Evolutionary conservation across 2,888 invertebrate genomes (phyloP), one percentile per base, ranked within the genome.

Genomic region (Ornithoptera priamus): DNA sequence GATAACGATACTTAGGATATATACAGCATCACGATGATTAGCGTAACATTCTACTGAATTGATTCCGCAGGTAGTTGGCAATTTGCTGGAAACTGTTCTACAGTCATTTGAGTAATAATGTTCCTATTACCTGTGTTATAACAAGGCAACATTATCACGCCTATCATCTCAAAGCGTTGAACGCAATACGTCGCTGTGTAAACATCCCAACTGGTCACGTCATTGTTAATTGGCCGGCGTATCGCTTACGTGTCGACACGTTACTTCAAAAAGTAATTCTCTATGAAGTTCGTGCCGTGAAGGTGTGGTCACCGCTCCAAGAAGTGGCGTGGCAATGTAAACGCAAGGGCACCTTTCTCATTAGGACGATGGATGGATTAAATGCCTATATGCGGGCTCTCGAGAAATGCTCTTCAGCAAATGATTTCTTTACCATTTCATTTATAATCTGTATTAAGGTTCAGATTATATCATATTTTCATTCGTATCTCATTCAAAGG

Each of bases 351-450:
- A 66, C 36, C 30, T 53, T 60, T 66, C 66, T 66, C 66, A 61
- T 66, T 66, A 66, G 60, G 24, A 60, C 60, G 50, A 24, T 50
- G 60, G 66, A 66, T 66, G 66, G 60, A 66, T 66, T 50, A 61
- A 66, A 66, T 5, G 50, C 60, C 46, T 42, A 42, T 36, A 61
- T 66, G 66, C 66, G 66, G 60, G 60, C 66, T 61, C 36, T 66
- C 20, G 50, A 60, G 50, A 60, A 53, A 46, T 65, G 46, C 65
- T 30, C 24, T n/a, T 42, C 39, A 59, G 50, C 24, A n/a, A 36
- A 53, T 50, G 50, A 59, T 59, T 66, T n/a, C 66, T 59, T 36
- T 66, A 60, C 3, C 50, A n/a, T 60, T 61, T 60, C 61, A 66
- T 61, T 66, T 66, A 60, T 66, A 66, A 61, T 66, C 53, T 61